Evolutionary conservation across 2,888 invertebrate species (phyloP), one percentile per base, ranked within the genome.

Genomic region (Antheraea yamamai): DNA sequence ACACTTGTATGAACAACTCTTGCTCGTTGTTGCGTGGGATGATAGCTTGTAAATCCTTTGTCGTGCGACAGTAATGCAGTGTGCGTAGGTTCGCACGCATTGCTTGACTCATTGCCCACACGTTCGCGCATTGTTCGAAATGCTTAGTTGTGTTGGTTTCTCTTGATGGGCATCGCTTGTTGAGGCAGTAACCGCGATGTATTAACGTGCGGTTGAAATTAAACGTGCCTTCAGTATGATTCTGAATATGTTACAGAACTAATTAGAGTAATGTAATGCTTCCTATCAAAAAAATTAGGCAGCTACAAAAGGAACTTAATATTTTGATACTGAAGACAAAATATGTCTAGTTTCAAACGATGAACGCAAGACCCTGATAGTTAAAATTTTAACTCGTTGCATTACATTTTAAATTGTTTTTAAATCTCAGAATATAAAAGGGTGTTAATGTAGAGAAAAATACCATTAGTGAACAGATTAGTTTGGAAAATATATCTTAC

Each of bases 111-210:
- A 75, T 76, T 4, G 80, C 79, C 73, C 77, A 78, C 14, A 76
- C n/a, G 23, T 81, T 75, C 1, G 79, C 84, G 74, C 82, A 85
- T 30, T 76, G 76, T 73, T 84, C 83, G 74, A 86, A 86, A 73
- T 78, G 78, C 35, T 77, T 74, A 8, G 79, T 74, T 1, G 70
- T 39, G 74, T 80, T 79, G 47, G 12, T 72, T 30, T 78, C 77
- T 10, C 68, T 71, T 20, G 73, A 68, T 2, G 82, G 80, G 52
- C 83, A 81, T 55, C 80, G 78, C 8, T n/a, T 66, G 55, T 78
- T 81, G 30, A 85, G 79, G 75, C 85, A 85, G 75, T 81, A 82
- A 0, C 85, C 85, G 10, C 82, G 83, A 75, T 83, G 80, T 4
- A 83, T 75, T 0, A 75, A 75, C 12, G 81, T 79, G 23, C 81